Percentiles rank a stretch among this genome's conserved stretches.
Conservation (phyloP, 2,888 invertebrate species). For the Tridacna gigas region DNA sequence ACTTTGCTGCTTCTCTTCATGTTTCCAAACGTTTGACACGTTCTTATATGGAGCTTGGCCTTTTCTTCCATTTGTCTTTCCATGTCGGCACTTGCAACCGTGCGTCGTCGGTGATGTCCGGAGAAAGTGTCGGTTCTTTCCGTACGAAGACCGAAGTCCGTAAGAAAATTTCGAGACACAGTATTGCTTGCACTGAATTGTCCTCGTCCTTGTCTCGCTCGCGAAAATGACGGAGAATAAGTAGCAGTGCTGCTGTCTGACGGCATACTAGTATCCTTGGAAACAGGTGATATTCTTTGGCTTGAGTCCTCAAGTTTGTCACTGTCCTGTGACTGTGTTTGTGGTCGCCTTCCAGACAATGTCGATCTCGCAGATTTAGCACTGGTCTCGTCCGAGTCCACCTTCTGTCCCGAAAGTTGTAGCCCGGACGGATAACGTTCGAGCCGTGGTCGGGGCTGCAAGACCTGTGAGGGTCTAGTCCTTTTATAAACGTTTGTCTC, state of each 20-base stretch:
- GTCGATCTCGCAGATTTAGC: conserved; percentile 32
- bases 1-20: conserved; percentile 65
- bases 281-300: conserved; percentile 7
- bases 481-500: conserved; percentile 66
- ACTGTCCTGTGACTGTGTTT: background rate
- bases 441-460: conserved; percentile 40
- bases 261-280: conserved; percentile 3
- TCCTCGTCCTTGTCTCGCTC: conserved; percentile 32
- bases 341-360: conserved; percentile 8
- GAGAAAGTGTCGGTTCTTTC: conserved; percentile 67
- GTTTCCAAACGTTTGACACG: conserved; percentile 65
- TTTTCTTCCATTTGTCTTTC: conserved; percentile 62
- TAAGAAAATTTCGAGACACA: conserved; percentile 60
- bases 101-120: conserved; percentile 57
- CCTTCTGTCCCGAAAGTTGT: conserved; percentile 63
- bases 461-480: conserved; percentile 53
- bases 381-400: conserved; percentile 41
- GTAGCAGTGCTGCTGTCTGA: conserved; percentile 3
- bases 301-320: conserved; percentile 2
- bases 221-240: conserved; percentile 36
- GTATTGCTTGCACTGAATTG: conserved; percentile 36
- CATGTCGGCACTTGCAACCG: conserved; percentile 52
- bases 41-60: conserved; percentile 65
- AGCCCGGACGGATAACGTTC: conserved; percentile 62
- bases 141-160: conserved; percentile 64